phyloP scores from a whole-genome alignment of 2,797 vertebrate species.

The Hapalemur alaotrensis region DNA sequence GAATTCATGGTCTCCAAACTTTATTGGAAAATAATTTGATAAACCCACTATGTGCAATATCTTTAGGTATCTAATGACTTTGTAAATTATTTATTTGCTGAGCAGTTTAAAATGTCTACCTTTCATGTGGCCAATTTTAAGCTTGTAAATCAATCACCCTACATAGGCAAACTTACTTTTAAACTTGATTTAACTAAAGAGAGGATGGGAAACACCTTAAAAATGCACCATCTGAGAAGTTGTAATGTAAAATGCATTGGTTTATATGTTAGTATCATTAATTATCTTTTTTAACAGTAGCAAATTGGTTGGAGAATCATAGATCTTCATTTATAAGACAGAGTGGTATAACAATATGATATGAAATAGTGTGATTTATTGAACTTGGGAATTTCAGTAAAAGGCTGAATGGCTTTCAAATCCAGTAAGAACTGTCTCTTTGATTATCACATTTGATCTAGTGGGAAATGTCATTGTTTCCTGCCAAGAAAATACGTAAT shows the following conservation, averaged over 20 bases:
- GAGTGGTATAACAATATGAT: constrained; percentile 53
- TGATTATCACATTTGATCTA: constrained; percentile 67
- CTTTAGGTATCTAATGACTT: constrained; percentile 69
- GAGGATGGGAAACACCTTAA: constrained; percentile 45
- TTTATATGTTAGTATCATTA: constrained; percentile 68
- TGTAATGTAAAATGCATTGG: constrained; percentile 46
- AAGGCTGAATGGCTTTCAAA: constrained; percentile 65
- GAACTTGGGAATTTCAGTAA: constrained; percentile 77
- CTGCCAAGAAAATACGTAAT: constrained; percentile 71
- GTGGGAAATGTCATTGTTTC: constrained; percentile 60
- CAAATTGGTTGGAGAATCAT: constrained; percentile 70
- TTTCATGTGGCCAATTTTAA: constrained; percentile 54
- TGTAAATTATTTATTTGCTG: constrained; percentile 74
- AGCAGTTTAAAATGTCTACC: constrained; percentile 75
- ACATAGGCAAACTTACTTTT: constrained; percentile 66
- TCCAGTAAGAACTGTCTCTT: constrained; percentile 73
- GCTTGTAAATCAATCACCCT: constrained; percentile 69
- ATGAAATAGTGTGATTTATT: constrained; percentile 82
- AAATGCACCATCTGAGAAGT: constrained; percentile 65
- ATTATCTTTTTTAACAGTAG: constrained; percentile 75
- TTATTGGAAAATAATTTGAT: constrained; percentile 28
- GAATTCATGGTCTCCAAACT: neutral
- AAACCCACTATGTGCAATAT: constrained; percentile 9
- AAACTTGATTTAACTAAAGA: constrained; percentile 74
- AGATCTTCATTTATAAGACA: constrained; percentile 78